Base-by-base conservation (phyloP, 2,113 vertebrate species). In the Engraulis encrasicolus region DNA sequence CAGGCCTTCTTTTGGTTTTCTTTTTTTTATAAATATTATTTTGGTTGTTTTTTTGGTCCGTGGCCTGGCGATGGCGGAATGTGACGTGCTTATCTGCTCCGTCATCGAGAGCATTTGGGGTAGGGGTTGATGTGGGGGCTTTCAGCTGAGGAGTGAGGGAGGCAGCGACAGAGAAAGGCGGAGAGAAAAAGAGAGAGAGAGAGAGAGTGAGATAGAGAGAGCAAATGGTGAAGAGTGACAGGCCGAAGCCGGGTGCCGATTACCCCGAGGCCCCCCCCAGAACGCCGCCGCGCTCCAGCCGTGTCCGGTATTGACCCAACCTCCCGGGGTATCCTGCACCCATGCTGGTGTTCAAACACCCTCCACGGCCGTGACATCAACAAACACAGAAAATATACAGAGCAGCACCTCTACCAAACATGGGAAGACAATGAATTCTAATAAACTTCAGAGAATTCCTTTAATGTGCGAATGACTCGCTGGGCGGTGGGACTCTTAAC, bases 41-140 rank as follows among this genome's bases (percentile, higher is more conserved):
- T 45, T 9, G 40, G 40, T 45, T 45, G 40, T 45, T 45, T 45
- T 45, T 45, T 45, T 45, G 40, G 40, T 45, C 40, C 82, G 81
- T 78, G 86, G 87, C 89, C 85, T 85, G 86, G 85, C 85, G 90
- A 91, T 87, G 87, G 23, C 48, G 80, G 81, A 82, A 78, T 87
- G 90, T 83, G 89, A 80, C 90, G 84, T 86, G 89, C 90, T 92
- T 92, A 92, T 92, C 90, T 92, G 83, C 82, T 91, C 90, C 37
- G 78, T 92, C 90, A 86, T 78, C 81, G 61, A 19, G 79, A 79
- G 78, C 66, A 40, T n/a, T 45, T 45, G 40, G 40, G 40, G 40
- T 45, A 9, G 12, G 66, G 66, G 23, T 74, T 36, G 23, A 31
- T 2, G 31, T 23, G 66, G 66, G 66, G 40, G 40, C 40, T 45